Evolutionary conservation across 2,888 invertebrate species (phyloP).

Genomic region (Tuta absoluta): DNA sequence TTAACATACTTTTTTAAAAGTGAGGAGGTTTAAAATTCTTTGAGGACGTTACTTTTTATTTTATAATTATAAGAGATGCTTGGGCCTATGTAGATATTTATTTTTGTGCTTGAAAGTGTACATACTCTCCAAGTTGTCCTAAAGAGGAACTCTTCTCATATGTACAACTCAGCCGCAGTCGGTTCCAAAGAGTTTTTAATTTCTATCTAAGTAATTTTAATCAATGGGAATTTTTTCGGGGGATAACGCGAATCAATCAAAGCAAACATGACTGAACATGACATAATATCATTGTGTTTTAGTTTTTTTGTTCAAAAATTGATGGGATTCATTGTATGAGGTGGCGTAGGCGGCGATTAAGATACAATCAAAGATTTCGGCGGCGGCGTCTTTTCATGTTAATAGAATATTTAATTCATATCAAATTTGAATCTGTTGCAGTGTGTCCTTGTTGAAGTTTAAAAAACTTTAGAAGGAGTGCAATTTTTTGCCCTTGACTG

Average conservation of each 20-base stretch:
- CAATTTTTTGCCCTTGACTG: neutral
- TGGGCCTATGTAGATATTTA: too few species aligned
- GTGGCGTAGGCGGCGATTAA: constrained; percentile 65
- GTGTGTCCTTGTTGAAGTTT: constrained; percentile 5
- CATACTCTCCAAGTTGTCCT: too few species aligned
- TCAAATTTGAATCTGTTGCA: constrained; percentile 39
- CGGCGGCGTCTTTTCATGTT: constrained; percentile 60
- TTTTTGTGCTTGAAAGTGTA: too few species aligned
- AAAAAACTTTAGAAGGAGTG: neutral
- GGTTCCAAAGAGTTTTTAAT: too few species aligned
- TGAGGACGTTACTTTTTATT: too few species aligned
- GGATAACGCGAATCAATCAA: constrained; percentile 67
- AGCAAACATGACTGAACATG: constrained; percentile 56
- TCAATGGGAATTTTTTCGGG: constrained; percentile 36
- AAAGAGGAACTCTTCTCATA: too few species aligned
- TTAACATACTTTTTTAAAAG: too few species aligned
- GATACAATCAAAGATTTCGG: constrained; percentile 66
- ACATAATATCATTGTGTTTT: constrained; percentile 70
- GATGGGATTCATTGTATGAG: constrained; percentile 53
- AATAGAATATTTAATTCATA: constrained; percentile 38
- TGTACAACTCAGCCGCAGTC: too few species aligned
- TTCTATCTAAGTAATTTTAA: too few species aligned
- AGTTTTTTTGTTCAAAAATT: constrained; percentile 53
- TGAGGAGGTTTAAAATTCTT: too few species aligned
- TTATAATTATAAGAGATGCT: too few species aligned